phyloP scores from a whole-genome alignment of 2,888 invertebrate species.

The Idaea straminata region DNA sequence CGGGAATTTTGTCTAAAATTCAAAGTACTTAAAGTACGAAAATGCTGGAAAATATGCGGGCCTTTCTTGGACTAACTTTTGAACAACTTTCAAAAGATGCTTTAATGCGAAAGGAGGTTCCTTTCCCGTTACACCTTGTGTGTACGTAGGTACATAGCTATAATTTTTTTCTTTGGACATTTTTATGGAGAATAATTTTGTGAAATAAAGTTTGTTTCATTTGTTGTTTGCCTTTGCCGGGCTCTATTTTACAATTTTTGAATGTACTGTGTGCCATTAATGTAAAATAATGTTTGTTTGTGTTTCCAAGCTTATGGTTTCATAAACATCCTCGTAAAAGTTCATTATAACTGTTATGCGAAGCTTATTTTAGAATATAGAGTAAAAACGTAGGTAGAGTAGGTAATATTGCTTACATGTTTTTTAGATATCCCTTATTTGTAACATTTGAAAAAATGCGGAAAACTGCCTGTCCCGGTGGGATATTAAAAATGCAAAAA shows the following conservation, averaged over 20 bases:
- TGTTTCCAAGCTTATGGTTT: not conserved
- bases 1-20: not conserved
- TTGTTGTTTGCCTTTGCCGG: constrained; percentile 9
- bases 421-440: not conserved
- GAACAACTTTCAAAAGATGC: not conserved
- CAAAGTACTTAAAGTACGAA: not conserved
- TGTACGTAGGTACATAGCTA: not conserved
- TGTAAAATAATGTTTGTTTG: not conserved
- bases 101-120: not conserved
- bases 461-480: too few species aligned
- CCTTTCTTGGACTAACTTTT: not conserved
- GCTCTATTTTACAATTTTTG: not conserved
- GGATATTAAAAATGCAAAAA: too few species aligned
- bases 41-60: too few species aligned
- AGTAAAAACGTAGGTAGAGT: not conserved
- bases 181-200: constrained; percentile 20
- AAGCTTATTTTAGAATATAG: not conserved
- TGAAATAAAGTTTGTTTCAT: constrained; percentile 22
- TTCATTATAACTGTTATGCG: not conserved
- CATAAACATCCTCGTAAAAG: not conserved
- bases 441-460: not conserved
- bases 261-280: not conserved
- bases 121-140: not conserved
- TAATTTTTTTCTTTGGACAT: constrained; percentile 23
- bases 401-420: too few species aligned